Evolutionary conservation across 2,113 vertebrate genomes (phyloP), one percentile per base, ranked within the genome.

Genomic region (Albula glossodonta): DNA sequence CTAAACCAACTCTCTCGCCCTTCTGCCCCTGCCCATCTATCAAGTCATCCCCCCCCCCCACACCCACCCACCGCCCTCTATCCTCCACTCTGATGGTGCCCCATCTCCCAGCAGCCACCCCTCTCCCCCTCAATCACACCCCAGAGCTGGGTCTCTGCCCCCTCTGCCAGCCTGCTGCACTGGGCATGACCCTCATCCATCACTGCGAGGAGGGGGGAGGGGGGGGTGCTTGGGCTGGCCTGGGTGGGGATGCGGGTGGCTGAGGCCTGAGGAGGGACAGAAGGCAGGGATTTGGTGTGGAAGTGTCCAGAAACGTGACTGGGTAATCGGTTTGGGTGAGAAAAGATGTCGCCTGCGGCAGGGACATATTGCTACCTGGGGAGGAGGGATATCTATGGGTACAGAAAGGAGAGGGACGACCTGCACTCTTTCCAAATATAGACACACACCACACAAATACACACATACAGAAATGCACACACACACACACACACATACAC

Each of bases 271-370:
- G n/a, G 79, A 83, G 89, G 82, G 78, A 82, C 82, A 50, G 88
- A 88, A 91, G 93, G 83, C n/a, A 10, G 74, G 51, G 48, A 63
- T 17, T 31, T n/a, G 63, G 41, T 2, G 57, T 51, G 51, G 25
- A 31, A 70, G 19, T 50, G 66, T 12, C 49, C 53, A 82, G 89
- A 88, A 92, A 88, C 90, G 41, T 89, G 82, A 90, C 48, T 4
- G 3, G 83, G 86, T 92, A 90, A 92, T 93, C 88, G 82, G 87
- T 88, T 85, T 88, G 70, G 87, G 88, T 93, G 90, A 93, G 91
- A 92, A 93, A 94, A 91, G 88, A 87, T 63, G 11, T 86, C 89
- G 84, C 82, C 83, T 81, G 84, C 50, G 17, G 0, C 50, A 22
- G 81, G 90, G 89, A 89, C 57, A 77, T 56, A 56, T 12, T 22